These are phyloP conservation scores for Setipinna tenuifilis DNA, from an alignment of 2,797 vertebrate species.

Conservation along the genomic window DNA sequence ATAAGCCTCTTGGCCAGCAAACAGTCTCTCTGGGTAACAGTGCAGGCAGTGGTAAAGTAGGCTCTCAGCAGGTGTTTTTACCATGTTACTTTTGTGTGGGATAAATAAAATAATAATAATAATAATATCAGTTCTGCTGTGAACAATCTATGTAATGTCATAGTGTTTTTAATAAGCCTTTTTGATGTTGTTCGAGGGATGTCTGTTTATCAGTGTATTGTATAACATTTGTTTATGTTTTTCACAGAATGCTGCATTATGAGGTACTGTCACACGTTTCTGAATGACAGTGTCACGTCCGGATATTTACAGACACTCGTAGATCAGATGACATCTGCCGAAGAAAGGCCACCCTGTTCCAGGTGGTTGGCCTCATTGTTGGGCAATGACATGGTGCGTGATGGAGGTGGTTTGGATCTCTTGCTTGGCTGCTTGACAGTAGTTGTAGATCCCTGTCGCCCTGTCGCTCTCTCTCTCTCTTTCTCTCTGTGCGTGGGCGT, in stretches of 20 bases:
- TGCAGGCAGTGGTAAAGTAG: background rate
- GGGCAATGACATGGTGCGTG: background rate
- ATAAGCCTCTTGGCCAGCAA: background rate
- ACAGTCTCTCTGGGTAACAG: background rate
- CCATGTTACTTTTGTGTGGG: background rate
- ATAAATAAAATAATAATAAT: background rate
- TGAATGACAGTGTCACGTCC: background rate
- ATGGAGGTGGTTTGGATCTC: background rate
- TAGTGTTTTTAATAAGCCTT: background rate
- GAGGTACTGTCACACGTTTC: background rate
- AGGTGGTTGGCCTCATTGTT: conserved; percentile 8
- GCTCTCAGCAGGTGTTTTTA: background rate
- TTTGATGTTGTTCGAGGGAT: background rate
- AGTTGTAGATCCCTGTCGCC: background rate
- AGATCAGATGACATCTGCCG: background rate
- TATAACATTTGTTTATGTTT: background rate
- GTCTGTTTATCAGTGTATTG: background rate
- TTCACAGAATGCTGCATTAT: background rate
- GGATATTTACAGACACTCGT: background rate
- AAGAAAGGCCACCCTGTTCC: background rate
- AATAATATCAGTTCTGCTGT: background rate
- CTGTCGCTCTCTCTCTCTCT: background rate
- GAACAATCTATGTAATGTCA: background rate
- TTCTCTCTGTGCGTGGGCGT: conserved; percentile 24
- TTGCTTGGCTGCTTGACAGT: conserved; percentile 9